Evolutionary conservation across 2,113 vertebrate species (phyloP), one percentile per base, ranked within the genome.

Genomic region (Rattus rattus): DNA sequence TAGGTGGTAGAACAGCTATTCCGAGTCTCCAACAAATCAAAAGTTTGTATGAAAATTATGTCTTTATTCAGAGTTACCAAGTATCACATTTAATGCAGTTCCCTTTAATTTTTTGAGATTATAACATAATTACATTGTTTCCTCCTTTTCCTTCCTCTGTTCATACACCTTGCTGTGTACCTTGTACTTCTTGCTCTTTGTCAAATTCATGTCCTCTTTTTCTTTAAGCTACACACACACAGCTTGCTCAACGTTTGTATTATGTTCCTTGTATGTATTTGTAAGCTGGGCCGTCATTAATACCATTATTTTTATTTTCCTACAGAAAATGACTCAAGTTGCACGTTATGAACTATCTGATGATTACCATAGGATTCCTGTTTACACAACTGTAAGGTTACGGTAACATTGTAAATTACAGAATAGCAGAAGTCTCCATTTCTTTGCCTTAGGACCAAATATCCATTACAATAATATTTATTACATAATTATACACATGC

Each of bases 381-480:
- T 47, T 70, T 54, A 77, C 26, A 47, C 28, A 85, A 54, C 59
- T 52, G n/a, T 91, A 59, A 85, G n/a, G 65, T 73, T 65, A 69
- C 19, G 30, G 22, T 72, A 93, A 61, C 43, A 79, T 84, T 5
- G 22, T 77, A 49, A 92, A 97, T 36, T 85, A 79, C 76, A 33
- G 36, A n/a, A n/a, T 77, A n/a, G 49, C 77, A 67, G 33, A 30
- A 92, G 19, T 88, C 39, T 63, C 88, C 79, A 79, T 93, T n/a
- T 16, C 7, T 84, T 69, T 65, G 52, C 1, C n/a, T 76, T 56
- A 59, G n/a, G 24, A 73, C 7, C 28, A 94, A 87, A 33, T 91
- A n/a, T 49, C 11, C 93, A 91, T 96, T 65, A 81, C 17, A 86
- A 39, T 88, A 36, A 10, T 88, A 92, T 81, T 86, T 84, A 84